Evolutionary conservation across 1,140 invertebrate species (phyloP).

Genomic region (Temnothorax nylanderi): DNA sequence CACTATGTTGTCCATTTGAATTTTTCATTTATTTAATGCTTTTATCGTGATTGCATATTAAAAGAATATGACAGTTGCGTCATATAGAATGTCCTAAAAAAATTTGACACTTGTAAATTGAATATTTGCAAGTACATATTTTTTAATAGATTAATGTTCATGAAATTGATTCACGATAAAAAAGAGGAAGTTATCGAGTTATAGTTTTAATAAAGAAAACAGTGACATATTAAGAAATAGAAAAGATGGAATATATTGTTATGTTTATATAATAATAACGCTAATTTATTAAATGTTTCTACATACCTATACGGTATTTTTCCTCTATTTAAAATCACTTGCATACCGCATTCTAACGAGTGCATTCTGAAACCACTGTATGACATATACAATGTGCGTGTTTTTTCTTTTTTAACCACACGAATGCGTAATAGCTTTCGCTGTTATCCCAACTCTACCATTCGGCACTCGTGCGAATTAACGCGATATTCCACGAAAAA

Average conservation of each 20-base stretch:
- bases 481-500: constrained; percentile 18
- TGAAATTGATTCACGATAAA: not conserved
- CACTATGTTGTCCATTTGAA: constrained; percentile 3
- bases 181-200: not conserved
- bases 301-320: not conserved
- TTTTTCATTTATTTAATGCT: constrained; percentile 14
- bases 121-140: not conserved
- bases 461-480: constrained; percentile 34
- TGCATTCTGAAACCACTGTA: not conserved
- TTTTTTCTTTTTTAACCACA: constrained; percentile 17
- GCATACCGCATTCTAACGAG: not conserved
- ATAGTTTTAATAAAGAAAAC: too few relatives aligned
- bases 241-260: not conserved
- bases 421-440: constrained; percentile 39
- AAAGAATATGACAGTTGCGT: not conserved
- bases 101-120: not conserved
- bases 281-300: not conserved
- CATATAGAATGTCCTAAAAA: not conserved
- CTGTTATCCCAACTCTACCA: constrained; percentile 28
- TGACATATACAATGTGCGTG: not conserved
- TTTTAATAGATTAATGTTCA: not conserved
- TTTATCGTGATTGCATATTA: not conserved
- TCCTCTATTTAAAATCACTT: constrained; percentile 2
- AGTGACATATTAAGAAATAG: not conserved
- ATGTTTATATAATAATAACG: not conserved